These are phyloP conservation scores for Stenodema calcarata DNA, from an alignment of 2,888 invertebrate species.

Conservation along the genomic window DNA sequence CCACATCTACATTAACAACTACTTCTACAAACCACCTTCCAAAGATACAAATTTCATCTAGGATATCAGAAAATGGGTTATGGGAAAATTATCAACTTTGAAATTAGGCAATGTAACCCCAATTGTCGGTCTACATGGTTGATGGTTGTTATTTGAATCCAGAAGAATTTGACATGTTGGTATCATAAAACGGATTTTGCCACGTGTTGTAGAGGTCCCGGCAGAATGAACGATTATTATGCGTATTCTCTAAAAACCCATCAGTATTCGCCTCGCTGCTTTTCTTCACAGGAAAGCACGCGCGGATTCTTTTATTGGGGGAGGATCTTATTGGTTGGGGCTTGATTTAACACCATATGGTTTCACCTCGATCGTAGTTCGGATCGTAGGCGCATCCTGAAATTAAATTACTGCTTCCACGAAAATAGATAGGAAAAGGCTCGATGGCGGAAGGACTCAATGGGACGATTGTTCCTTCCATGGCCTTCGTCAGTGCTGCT, in stretches of 20 bases:
- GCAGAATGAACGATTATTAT: neutral
- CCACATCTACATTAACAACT: no score
- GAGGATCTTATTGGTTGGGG: neutral
- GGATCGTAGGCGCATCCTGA: neutral
- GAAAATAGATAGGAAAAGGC: neutral
- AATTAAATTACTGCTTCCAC: neutral
- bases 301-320: neutral
- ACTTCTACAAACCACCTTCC: no score
- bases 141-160: no score
- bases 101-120: no score
- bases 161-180: no score
- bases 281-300: constrained; percentile 6
- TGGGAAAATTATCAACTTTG: no score
- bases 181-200: no score
- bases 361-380: neutral
- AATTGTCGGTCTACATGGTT: no score
- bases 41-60: no score
- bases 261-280: neutral
- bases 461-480: neutral
- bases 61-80: no score
- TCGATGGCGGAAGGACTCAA: neutral
- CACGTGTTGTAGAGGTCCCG: no score
- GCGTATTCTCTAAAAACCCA: neutral
- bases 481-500: no score
- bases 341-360: neutral